phyloP scores from a whole-genome alignment of 1,140 invertebrate species.

The Coelopa frigida region DNA sequence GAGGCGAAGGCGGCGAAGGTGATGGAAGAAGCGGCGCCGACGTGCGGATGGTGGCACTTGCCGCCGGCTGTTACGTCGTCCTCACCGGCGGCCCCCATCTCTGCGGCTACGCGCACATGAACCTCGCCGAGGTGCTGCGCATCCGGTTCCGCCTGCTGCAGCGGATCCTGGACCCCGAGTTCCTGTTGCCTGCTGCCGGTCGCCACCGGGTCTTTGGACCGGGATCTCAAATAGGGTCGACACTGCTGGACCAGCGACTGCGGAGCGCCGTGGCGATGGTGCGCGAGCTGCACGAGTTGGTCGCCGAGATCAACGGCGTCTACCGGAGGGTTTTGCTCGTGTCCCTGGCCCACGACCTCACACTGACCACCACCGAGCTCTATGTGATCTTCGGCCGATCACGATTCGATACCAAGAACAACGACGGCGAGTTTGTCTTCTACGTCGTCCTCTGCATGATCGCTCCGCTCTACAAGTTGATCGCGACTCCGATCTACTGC shows the following conservation, averaged over 20 bases:
- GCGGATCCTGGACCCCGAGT: constrained; percentile 15
- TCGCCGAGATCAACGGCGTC: constrained; percentile 25
- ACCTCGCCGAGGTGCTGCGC: constrained; percentile 23
- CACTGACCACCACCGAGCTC: constrained; percentile 29
- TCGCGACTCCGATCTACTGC: constrained; percentile 30
- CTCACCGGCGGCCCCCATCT: constrained; percentile 31
- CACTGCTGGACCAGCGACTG: constrained; percentile 16
- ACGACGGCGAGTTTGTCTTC: constrained; percentile 6
- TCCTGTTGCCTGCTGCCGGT: too few relatives aligned
- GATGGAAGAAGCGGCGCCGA: constrained; percentile 17
- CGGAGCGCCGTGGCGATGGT: constrained; percentile 21
- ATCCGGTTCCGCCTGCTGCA: constrained; percentile 33
- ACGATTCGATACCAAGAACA: not conserved
- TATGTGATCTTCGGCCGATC: constrained; percentile 29
- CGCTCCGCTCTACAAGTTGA: constrained; percentile 32
- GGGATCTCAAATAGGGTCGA: too few relatives aligned
- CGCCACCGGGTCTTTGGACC: too few relatives aligned
- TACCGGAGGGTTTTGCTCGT: constrained; percentile 20
- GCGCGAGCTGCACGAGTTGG: constrained; percentile 28
- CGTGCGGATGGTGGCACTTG: constrained; percentile 7
- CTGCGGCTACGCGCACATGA: constrained; percentile 31
- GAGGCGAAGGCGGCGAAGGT: too few relatives aligned
- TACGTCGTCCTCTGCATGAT: constrained; percentile 26
- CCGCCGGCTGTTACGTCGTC: constrained; percentile 13
- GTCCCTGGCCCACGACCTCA: constrained; percentile 29